phyloP scores from a whole-genome alignment of 2,113 vertebrate species.

The Pseudopodoces humilis region DNA sequence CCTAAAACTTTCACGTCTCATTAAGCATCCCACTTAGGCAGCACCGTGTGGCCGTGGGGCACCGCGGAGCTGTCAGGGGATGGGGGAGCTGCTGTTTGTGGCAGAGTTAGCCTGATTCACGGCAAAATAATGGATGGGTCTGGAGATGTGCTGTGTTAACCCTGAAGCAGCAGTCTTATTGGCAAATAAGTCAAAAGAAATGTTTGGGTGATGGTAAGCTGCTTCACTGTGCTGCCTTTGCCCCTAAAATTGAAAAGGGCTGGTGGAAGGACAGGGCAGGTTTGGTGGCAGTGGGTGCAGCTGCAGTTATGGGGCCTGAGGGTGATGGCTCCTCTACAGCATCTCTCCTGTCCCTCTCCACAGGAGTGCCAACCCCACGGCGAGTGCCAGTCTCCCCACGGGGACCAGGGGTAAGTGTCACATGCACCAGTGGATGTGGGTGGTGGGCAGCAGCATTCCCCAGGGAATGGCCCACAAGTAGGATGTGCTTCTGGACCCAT shows the following conservation, averaged over 20 bases:
- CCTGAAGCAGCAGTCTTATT: background rate
- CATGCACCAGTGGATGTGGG: rapidly evolving
- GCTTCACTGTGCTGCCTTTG: background rate
- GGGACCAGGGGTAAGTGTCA: slow-evolving; percentile 84
- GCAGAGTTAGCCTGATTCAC: background rate
- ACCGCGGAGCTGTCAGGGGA: rapidly evolving
- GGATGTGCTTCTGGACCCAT: background rate
- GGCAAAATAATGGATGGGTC: background rate
- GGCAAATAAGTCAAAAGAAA: background rate
- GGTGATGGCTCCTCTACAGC: background rate
- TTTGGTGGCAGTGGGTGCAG: background rate
- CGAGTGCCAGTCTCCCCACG: slow-evolving; percentile 30
- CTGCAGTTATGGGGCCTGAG: background rate
- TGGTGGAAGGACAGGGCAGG: background rate
- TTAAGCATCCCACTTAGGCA: slow-evolving; percentile 5
- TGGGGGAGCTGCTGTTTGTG: background rate
- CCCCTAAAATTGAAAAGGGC: background rate
- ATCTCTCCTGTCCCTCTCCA: background rate
- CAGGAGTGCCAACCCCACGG: background rate
- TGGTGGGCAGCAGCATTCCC: background rate
- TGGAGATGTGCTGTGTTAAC: background rate
- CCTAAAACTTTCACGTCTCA: slow-evolving; percentile 17
- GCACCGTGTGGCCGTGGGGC: background rate
- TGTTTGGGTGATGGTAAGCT: background rate
- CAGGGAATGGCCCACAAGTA: rapidly evolving